Conservation (phyloP, 1,140 invertebrate genomes). For the Micrasema longulum region DNA sequence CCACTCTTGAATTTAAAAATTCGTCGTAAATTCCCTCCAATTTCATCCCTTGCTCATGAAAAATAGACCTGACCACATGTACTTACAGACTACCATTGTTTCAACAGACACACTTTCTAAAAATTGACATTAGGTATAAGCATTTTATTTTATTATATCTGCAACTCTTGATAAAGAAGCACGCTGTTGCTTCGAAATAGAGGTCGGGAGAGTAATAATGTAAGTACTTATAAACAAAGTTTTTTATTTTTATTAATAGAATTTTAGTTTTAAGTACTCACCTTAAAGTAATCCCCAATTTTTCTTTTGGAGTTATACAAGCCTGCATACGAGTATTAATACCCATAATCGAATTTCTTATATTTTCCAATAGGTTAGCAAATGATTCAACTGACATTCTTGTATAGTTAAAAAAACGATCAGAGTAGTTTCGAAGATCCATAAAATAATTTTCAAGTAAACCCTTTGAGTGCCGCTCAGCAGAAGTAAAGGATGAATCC, state of each 20-base stretch:
- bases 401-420: conserved; percentile 39
- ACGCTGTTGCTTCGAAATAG: no score
- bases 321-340: conserved; percentile 32
- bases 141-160: no score
- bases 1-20: no score
- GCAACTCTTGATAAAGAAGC: no score
- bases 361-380: conserved; percentile 31
- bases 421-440: conserved; percentile 34
- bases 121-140: no score
- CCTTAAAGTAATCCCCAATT: conserved; percentile 22
- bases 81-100: no score
- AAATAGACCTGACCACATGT: no score
- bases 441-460: conserved; percentile 35
- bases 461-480: conserved; percentile 37
- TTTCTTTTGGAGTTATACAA: conserved; percentile 34
- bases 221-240: no score
- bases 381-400: conserved; percentile 36
- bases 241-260: not conserved
- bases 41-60: no score
- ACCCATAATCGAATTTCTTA: conserved; percentile 31
- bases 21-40: no score
- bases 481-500: conserved; percentile 26
- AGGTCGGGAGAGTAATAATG: no score
- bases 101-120: no score
- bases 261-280: conserved; percentile 12